Base-by-base conservation (phyloP, 2,888 invertebrate genomes). In the Tricholauxania praeusta region DNA sequence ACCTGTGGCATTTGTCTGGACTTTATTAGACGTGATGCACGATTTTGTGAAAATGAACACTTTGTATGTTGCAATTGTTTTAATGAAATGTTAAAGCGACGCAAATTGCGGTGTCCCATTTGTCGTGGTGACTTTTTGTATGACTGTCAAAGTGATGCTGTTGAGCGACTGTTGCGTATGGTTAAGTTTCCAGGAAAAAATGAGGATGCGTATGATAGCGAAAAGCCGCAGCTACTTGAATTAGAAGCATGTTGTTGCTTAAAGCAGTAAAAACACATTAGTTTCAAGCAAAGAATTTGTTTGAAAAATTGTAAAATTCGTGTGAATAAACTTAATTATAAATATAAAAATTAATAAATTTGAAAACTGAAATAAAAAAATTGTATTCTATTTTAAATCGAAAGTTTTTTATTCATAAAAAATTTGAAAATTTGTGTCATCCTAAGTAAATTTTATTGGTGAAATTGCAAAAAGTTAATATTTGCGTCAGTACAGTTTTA, bases 41-140 rank as follows among this genome's bases (percentile, higher is more conserved):
- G 79, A 15, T 80, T 80, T 67, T 81, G 81, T 62, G 80, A 80
- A 67, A 75, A 77, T 49, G 47, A 59, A 3, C 81, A 81, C 69
- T 79, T 71, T 64, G 49, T 81, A 14, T 81, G 80, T 63, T 64
- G 74, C 12, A 39, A 67, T 0, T 81, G 79, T 60, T 73, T 80
- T 22, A 52, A 71, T 12, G 55, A 74, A 15, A 55, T 72, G 72
- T 17, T 51, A 2, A 6, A 73, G 17, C 47, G 52, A 17, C 72
- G 68, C 2, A 64, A 71, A n/a, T 39, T 76, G 0, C 75, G 72
- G 57, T 81, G 80, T 62, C 80, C 81, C 14, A 75, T 72, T 28
- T 80, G 80, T 57, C 75, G 79, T 0, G 75, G 62, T 3, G 77
- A 77, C 8, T 80, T 75, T 73, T 57, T 63, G 3, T 79, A 78